A percentile compares a stretch with the other conserved stretches of the same genome.
Evolutionary conservation across 1,140 invertebrate species (phyloP).

Genomic region (Drosophila nebulosa): DNA sequence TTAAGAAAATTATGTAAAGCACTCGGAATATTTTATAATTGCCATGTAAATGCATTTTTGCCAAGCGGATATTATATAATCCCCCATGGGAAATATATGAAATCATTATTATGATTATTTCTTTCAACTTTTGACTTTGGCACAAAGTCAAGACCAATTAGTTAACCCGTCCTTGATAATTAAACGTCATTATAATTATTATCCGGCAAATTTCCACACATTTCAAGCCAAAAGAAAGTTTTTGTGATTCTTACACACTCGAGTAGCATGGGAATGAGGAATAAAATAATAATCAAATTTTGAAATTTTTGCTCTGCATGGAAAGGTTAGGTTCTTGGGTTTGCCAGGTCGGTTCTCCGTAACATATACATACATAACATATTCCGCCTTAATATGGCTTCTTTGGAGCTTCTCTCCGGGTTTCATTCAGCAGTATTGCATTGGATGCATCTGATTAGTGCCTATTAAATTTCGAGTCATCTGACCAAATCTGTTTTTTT

Average conservation of each 20-base stretch:
- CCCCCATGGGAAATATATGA: neutral
- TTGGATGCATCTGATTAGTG: no score
- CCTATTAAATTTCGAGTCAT: no score
- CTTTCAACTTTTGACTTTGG: conserved; percentile 6
- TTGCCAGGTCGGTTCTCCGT: no score
- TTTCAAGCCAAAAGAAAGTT: neutral
- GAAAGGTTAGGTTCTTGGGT: no score
- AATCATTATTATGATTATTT: conserved; percentile 3
- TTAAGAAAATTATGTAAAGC: neutral
- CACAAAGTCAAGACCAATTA: conserved; percentile 28
- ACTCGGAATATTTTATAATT: conserved; percentile 16
- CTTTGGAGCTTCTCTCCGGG: no score
- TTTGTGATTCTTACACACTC: neutral
- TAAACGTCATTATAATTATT: neutral
- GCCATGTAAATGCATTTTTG: conserved; percentile 4
- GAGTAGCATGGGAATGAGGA: no score
- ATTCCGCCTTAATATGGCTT: no score
- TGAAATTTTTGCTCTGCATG: no score
- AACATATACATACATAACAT: no score
- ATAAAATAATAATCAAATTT: no score
- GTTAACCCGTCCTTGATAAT: conserved; percentile 28
- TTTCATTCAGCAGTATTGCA: no score
- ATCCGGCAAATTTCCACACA: neutral
- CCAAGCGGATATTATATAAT: neutral
- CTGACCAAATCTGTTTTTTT: no score